phyloP scores from a whole-genome alignment of 2,888 invertebrate species.

The Mythimna loreyi region DNA sequence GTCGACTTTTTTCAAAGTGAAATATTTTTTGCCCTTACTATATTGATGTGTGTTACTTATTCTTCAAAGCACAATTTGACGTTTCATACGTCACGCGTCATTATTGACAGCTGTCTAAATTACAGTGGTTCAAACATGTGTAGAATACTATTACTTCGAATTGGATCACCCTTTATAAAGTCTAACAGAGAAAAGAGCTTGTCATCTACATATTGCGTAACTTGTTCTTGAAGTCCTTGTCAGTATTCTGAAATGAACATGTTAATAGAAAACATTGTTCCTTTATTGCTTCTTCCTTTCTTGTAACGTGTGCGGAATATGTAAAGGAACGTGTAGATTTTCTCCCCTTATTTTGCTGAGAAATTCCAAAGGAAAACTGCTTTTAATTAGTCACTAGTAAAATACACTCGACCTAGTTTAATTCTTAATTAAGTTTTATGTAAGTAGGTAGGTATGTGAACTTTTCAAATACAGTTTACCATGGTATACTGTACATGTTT shows the following conservation, averaged over 20 bases:
- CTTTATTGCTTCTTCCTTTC: slow-evolving; percentile 11
- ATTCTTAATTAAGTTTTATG: background rate
- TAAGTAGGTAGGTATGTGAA: background rate
- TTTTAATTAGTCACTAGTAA: slow-evolving; percentile 18
- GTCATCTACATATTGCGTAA: slow-evolving; percentile 19
- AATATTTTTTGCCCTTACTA: too few relatives aligned
- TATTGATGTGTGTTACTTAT: too few relatives aligned
- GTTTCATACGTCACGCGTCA: too few relatives aligned
- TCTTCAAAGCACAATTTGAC: too few relatives aligned
- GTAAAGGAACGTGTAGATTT: slow-evolving; percentile 6
- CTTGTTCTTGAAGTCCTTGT: slow-evolving; percentile 15
- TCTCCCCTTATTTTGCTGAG: background rate
- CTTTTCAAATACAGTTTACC: background rate
- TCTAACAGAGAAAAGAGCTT: background rate
- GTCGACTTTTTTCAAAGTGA: too few relatives aligned
- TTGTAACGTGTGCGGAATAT: slow-evolving; percentile 33
- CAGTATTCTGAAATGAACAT: slow-evolving; percentile 16
- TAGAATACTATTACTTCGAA: too few relatives aligned
- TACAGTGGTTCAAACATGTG: too few relatives aligned
- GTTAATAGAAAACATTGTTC: slow-evolving; percentile 27
- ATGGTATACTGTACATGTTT: too few relatives aligned
- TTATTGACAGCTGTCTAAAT: too few relatives aligned
- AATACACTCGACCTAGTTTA: slow-evolving; percentile 18
- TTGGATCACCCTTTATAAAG: background rate
- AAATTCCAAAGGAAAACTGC: slow-evolving; percentile 13